phyloP scores from a whole-genome alignment of 2,888 invertebrate species.

The Mantis religiosa region DNA sequence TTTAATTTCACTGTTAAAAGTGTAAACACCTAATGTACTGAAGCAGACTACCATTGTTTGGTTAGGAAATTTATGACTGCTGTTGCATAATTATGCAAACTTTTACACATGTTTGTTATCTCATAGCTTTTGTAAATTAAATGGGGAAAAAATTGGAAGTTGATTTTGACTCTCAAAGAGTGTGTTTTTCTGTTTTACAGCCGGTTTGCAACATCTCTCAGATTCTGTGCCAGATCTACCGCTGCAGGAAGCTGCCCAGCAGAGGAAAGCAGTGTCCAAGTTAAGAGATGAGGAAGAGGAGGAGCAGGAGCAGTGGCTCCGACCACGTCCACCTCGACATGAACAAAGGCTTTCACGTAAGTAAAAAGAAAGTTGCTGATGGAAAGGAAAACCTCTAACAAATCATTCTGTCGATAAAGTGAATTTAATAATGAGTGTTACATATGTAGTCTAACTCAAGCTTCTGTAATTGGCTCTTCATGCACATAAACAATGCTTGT shows the following conservation, averaged over 20 bases:
- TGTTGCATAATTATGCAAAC: too few relatives aligned
- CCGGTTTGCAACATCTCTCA: constrained; percentile 36
- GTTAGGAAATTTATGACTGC: too few relatives aligned
- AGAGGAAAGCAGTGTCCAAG: neutral
- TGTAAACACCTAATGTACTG: too few relatives aligned
- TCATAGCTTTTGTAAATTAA: neutral
- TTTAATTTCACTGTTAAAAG: too few relatives aligned
- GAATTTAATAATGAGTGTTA: too few relatives aligned
- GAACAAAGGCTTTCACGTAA: constrained; percentile 50
- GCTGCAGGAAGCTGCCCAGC: constrained; percentile 38
- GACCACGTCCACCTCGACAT: constrained; percentile 42
- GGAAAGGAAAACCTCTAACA: neutral
- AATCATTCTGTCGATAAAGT: too few relatives aligned
- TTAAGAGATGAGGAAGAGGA: constrained; percentile 32
- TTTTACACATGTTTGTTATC: too few relatives aligned
- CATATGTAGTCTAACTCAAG: too few relatives aligned
- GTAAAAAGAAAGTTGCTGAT: constrained; percentile 33
- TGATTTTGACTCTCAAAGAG: neutral
- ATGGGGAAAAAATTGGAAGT: neutral
- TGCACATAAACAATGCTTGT: too few relatives aligned
- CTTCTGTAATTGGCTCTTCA: too few relatives aligned
- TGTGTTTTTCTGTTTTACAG: constrained; percentile 3
- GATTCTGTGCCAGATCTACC: constrained; percentile 43
- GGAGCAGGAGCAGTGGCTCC: constrained; percentile 39
- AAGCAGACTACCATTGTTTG: too few relatives aligned